These are phyloP conservation scores for Dendrophyllia cribrosa DNA, from an alignment of 64 coral and sea anemone species.

Conservation along the genomic window DNA sequence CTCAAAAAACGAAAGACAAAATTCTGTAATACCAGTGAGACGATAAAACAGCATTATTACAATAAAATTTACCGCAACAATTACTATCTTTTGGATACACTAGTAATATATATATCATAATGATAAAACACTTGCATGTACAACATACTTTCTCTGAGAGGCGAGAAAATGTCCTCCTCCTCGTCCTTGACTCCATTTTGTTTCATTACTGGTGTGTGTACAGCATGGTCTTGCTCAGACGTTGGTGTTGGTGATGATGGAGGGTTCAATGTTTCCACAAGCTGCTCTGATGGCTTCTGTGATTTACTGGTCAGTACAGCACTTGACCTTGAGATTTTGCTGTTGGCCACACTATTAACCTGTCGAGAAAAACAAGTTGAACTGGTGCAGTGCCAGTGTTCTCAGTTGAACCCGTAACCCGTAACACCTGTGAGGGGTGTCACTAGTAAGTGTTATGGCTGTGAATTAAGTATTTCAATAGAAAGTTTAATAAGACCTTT, in stretches of 20 bases:
- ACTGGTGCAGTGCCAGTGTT: too few relatives aligned
- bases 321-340: slow-evolving; percentile 20
- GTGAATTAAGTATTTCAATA: too few relatives aligned
- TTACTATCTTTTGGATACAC: too few relatives aligned
- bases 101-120: too few relatives aligned
- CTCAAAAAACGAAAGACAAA: too few relatives aligned
- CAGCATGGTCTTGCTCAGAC: background rate
- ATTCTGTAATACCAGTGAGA: too few relatives aligned
- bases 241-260: background rate
- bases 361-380: background rate
- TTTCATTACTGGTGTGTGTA: background rate
- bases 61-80: too few relatives aligned
- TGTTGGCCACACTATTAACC: slow-evolving; percentile 63
- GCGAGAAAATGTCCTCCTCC: slow-evolving; percentile 90
- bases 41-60: too few relatives aligned
- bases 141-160: slow-evolving; percentile 86
- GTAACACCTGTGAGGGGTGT: too few relatives aligned
- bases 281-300: slow-evolving; percentile 63
- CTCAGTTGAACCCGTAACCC: too few relatives aligned
- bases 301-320: slow-evolving; percentile 5
- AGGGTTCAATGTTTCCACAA: background rate
- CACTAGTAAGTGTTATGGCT: too few relatives aligned
- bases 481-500: too few relatives aligned
- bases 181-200: slow-evolving; percentile 81
- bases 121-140: background rate